Conservation (phyloP, 2,888 invertebrate genomes). For the Entomobrya multifasciata region DNA sequence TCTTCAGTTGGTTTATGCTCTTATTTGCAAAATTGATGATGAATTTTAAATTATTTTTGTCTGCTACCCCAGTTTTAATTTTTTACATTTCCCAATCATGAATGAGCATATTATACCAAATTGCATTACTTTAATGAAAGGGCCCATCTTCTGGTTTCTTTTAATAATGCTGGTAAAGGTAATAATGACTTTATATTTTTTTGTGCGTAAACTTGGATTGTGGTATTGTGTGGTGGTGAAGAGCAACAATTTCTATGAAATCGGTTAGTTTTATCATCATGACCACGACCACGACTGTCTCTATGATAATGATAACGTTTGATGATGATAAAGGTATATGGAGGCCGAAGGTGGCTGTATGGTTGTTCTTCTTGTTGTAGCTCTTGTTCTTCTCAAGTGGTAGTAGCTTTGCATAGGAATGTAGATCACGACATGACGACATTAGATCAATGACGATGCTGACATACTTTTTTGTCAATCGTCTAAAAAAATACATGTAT, state of each 20-base stretch:
- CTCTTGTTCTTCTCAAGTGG: background rate
- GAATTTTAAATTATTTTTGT: too few species aligned
- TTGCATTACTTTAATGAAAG: too few species aligned
- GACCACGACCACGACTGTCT: background rate
- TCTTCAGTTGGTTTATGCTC: too few species aligned
- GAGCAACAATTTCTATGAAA: background rate
- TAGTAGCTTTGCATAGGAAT: constrained; percentile 13
- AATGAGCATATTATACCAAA: too few species aligned
- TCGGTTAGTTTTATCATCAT: background rate
- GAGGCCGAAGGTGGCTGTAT: constrained; percentile 45
- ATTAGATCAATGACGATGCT: too few species aligned
- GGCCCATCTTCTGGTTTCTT: background rate
- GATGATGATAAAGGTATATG: background rate
- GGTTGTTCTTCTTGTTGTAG: background rate
- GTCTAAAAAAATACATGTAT: background rate
- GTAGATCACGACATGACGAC: background rate
- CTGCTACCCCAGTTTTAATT: too few species aligned
- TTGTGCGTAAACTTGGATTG: too few species aligned
- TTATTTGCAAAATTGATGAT: too few species aligned
- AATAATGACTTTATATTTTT: too few species aligned
- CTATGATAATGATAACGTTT: background rate
- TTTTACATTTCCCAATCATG: too few species aligned
- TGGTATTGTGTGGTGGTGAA: background rate
- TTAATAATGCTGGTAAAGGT: background rate
- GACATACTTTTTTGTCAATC: constrained; percentile 27